Conservation (phyloP, 92 coral and sea anemone genomes). For the Zoanthus sansibaricus region DNA sequence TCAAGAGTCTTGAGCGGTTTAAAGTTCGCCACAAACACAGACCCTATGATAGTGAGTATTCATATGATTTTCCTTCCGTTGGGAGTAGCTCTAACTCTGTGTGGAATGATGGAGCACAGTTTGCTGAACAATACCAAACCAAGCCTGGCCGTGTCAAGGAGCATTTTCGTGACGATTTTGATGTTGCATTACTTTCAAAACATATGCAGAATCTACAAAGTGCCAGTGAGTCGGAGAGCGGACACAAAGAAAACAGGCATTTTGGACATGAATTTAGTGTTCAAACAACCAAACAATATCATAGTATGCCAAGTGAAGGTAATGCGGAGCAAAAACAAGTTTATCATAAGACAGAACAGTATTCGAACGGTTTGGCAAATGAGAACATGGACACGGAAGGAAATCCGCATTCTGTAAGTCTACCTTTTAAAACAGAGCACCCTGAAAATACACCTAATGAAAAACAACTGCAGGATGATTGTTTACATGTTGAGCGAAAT, state of each 20-base stretch:
- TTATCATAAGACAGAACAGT: neutral
- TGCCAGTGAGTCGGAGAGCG: conserved; percentile 21
- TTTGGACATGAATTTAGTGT: neutral
- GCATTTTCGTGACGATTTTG: conserved; percentile 53
- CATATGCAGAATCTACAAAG: conserved; percentile 14
- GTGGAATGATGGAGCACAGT: conserved; percentile 91
- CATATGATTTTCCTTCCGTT: conserved; percentile 60
- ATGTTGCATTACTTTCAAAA: neutral
- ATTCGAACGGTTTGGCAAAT: neutral
- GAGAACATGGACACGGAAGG: neutral
- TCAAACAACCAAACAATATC: neutral
- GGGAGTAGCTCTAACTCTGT: conserved; percentile 48
- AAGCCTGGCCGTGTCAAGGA: conserved; percentile 75
- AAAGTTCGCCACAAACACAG: conserved; percentile 72
- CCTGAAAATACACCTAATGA: neutral
- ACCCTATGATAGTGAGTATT: conserved; percentile 76
- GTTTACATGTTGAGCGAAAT: neutral
- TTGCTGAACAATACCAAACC: conserved; percentile 68
- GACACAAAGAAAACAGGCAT: neutral
- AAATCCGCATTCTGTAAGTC: neutral
- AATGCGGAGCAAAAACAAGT: neutral
- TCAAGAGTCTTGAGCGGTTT: conserved; percentile 69
- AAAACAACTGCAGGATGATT: neutral
- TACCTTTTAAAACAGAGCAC: neutral
- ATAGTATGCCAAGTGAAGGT: neutral